A percentile compares a stretch with the other conserved stretches of the same genome.
Evolutionary conservation across 2,113 vertebrate species (phyloP).

Genomic region (Ammodytes marinus): DNA sequence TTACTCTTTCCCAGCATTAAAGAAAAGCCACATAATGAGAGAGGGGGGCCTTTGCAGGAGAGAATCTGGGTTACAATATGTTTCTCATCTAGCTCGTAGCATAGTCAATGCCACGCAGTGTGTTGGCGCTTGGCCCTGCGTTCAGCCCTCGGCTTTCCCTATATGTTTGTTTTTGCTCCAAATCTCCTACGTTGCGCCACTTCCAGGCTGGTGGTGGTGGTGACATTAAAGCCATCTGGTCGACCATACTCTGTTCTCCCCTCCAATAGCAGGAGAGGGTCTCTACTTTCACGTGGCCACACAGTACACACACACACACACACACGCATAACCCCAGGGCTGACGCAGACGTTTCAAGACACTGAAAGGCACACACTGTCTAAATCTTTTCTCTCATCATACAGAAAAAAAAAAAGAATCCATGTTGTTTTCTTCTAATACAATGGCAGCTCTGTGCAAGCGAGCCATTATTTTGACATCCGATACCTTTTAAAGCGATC

Average conservation of each 20-base stretch:
- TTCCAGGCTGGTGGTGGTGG: constrained; percentile 50
- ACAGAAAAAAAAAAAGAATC: background rate
- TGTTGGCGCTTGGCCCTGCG: constrained; percentile 23
- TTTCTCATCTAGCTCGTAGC: constrained; percentile 74
- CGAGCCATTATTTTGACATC: constrained; percentile 31
- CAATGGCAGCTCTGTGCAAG: constrained; percentile 1
- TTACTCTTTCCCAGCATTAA: constrained; percentile 37
- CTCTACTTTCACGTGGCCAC: constrained; percentile 8
- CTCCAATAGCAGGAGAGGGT: constrained; percentile 28
- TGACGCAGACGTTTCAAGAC: background rate
- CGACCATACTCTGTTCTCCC: constrained; percentile 43
- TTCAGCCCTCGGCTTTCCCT: constrained; percentile 28
- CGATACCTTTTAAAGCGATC: constrained; percentile 14
- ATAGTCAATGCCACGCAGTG: constrained; percentile 50
- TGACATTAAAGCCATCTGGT: constrained; percentile 82
- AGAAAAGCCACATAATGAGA: constrained; percentile 56
- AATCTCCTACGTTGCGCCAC: constrained; percentile 43
- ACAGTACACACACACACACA: constrained; percentile 8
- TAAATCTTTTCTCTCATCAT: background rate
- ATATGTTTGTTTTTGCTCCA: constrained; percentile 71
- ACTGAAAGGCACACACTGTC: constrained; percentile 20
- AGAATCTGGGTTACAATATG: constrained; percentile 78
- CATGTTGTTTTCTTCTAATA: constrained; percentile 11
- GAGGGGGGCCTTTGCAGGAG: constrained; percentile 45
- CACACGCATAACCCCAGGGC: constrained; percentile 6